Base-by-base conservation (phyloP, 2,797 vertebrate genomes). In the Eospalax fontanierii region DNA sequence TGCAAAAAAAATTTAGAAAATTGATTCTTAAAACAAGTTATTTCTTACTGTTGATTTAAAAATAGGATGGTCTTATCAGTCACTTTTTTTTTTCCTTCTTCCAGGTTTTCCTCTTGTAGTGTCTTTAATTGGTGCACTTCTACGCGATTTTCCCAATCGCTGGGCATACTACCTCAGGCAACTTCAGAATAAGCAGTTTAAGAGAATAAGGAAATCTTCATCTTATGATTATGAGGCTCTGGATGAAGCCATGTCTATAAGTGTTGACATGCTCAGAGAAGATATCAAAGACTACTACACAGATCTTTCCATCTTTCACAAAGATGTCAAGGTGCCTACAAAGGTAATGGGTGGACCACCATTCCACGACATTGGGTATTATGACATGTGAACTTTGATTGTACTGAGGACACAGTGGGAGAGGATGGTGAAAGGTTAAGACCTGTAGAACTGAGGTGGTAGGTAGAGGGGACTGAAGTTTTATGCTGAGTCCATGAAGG, bases 211-310 rank as follows among this genome's bases (percentile, higher is more conserved):
- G 90, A 99, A 99, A 98, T 99, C 99, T 0, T 99, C 99, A 0
- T 99, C 99, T 0, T 99, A 99, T 0, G 99, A 99, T 98, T 99
- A 99, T 4, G 99, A 99, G 70, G 99, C 99, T 74, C 98, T 99
- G 82, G 99, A 99, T 98, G 99, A 99, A 98, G 99, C 99, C 87
- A 99, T 99, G 99, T 99, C 99, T 19, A 99, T 99, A 78, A 99
- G 99, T 97, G 99, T 99, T 73, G 99, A 99, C 90, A 99, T 99
- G 57, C 98, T 99, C 50, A 98, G 98, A 80, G 98, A 99, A 0
- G 98, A 99, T 61, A 98, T 99, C 71, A 98, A 97, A 91, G 98
- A 99, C 65, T 99, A 99, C 89, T 99, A 99, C 98, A 99, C 98
- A 96, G 99, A 99, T 96, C 99, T 99, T 54, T 99, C 99, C 80